Percentiles rank a stretch among this genome's conserved stretches.
Conservation (phyloP, 2,797 vertebrate genomes). For the Pangasius mekongensis region DNA sequence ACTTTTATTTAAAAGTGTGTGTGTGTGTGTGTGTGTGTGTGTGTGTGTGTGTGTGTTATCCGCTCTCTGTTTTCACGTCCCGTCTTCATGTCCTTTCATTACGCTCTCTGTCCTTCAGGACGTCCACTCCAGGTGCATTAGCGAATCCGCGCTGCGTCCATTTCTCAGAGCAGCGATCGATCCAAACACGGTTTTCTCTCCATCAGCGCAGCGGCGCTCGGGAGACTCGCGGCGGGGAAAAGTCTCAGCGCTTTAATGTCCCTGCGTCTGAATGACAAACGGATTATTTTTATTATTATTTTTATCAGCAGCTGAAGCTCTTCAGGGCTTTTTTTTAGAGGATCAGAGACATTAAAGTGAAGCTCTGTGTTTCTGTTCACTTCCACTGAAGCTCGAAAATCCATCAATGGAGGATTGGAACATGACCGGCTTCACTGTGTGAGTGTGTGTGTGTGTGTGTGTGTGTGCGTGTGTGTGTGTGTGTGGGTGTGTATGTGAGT, state of each 20-base stretch:
- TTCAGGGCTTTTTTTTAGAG: constrained; percentile 71
- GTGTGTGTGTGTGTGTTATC: constrained; percentile 52
- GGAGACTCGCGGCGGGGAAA: constrained; percentile 71
- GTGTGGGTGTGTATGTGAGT: constrained; percentile 2
- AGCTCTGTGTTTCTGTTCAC: constrained; percentile 66
- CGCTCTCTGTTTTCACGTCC: constrained; percentile 51
- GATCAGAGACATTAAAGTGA: constrained; percentile 74
- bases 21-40: constrained; percentile 17
- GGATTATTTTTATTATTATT: constrained; percentile 58
- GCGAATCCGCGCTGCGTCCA: constrained; percentile 76
- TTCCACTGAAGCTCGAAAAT: constrained; percentile 67
- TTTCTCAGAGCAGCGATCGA: constrained; percentile 81
- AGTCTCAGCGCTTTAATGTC: constrained; percentile 78
- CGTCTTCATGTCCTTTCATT: constrained; percentile 70
- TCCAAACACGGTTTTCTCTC: constrained; percentile 81
- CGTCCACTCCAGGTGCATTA: constrained; percentile 82
- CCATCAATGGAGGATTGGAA: constrained; percentile 52
- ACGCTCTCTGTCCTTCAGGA: constrained; percentile 77
- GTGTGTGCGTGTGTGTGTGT: neutral
- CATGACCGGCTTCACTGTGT: neutral
- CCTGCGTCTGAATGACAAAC: constrained; percentile 77
- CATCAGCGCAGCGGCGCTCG: constrained; percentile 78
- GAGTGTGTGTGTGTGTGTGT: constrained; percentile 1
- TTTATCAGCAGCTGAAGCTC: constrained; percentile 67
- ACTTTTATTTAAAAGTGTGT: neutral